Evolutionary conservation across 1,140 invertebrate genomes (phyloP).

Genomic region (Rhyacophila brunnea): DNA sequence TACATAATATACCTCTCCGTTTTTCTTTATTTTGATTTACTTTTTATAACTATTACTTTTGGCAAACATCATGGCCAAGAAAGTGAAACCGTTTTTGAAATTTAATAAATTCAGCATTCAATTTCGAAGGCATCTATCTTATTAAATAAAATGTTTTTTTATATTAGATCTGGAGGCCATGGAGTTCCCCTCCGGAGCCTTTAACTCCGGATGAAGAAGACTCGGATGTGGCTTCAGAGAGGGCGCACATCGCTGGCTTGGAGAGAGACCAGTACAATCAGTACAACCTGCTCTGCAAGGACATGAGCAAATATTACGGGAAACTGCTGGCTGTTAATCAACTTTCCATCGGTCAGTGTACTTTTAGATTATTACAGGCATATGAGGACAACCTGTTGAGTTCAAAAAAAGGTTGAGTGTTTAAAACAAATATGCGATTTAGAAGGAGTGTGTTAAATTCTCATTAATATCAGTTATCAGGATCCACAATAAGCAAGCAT

Average conservation of each 20-base stretch:
- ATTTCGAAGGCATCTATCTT: too few species aligned
- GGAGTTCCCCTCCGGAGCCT: slow-evolving; percentile 37
- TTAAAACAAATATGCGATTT: too few species aligned
- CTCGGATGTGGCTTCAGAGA: slow-evolving; percentile 51
- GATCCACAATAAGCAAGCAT: too few species aligned
- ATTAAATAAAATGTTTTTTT: slow-evolving; percentile 10
- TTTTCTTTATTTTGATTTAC: too few species aligned
- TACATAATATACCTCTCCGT: too few species aligned
- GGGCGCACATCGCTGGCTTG: slow-evolving; percentile 40
- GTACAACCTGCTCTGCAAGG: slow-evolving; percentile 49
- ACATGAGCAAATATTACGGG: slow-evolving; percentile 69
- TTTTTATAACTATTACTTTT: too few species aligned
- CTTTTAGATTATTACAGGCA: too few species aligned
- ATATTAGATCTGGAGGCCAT: slow-evolving; percentile 37
- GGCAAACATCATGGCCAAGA: too few species aligned
- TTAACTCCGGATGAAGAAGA: slow-evolving; percentile 44
- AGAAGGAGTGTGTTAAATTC: too few species aligned
- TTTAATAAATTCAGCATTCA: slow-evolving; percentile 16
- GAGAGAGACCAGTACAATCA: slow-evolving; percentile 35
- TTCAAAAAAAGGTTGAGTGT: too few species aligned
- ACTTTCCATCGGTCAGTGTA: slow-evolving; percentile 60
- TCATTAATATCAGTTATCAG: too few species aligned
- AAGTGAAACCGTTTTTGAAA: slow-evolving; percentile 2
- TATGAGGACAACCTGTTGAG: too few species aligned
- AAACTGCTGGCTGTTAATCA: slow-evolving; percentile 70